These are phyloP conservation scores for Dyspetes luteomarginatus DNA, from an alignment of 2,888 invertebrate genomes.

Conservation along the genomic window DNA sequence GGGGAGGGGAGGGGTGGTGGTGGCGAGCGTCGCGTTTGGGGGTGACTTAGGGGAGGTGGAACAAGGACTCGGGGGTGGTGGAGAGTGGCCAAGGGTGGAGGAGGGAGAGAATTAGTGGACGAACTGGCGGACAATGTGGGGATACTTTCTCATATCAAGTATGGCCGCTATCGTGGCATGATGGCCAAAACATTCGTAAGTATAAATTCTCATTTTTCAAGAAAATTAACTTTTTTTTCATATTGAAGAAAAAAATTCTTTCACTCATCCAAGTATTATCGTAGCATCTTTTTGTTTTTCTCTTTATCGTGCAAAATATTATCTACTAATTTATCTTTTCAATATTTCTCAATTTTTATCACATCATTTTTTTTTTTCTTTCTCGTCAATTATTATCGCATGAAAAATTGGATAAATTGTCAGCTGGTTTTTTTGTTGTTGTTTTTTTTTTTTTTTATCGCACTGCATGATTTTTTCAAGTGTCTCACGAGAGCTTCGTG, in stretches of 20 bases:
- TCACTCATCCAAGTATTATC: background rate
- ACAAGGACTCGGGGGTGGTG: constrained; percentile 78
- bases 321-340: too few species aligned
- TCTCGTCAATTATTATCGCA: too few species aligned
- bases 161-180: constrained; percentile 83
- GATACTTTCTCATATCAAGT: constrained; percentile 84
- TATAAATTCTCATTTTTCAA: constrained; percentile 68
- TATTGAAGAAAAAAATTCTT: background rate
- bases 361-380: too few species aligned
- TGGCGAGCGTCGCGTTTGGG: constrained; percentile 58
- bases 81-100: constrained; percentile 59
- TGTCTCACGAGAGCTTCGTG: background rate
- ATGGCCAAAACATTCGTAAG: constrained; percentile 83
- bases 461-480: background rate
- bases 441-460: background rate
- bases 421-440: constrained; percentile 1
- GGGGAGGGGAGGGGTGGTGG: constrained; percentile 58
- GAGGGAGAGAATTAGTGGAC: constrained; percentile 81
- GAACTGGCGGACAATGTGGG: constrained; percentile 82
- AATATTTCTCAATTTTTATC: too few species aligned
- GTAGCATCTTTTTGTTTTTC: too few species aligned
- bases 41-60: constrained; percentile 76
- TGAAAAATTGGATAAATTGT: background rate
- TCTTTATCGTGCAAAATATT: too few species aligned
- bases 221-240: background rate